Conservation (phyloP, 2,797 vertebrate genomes). For the Brachyrhaphis roseni region DNA sequence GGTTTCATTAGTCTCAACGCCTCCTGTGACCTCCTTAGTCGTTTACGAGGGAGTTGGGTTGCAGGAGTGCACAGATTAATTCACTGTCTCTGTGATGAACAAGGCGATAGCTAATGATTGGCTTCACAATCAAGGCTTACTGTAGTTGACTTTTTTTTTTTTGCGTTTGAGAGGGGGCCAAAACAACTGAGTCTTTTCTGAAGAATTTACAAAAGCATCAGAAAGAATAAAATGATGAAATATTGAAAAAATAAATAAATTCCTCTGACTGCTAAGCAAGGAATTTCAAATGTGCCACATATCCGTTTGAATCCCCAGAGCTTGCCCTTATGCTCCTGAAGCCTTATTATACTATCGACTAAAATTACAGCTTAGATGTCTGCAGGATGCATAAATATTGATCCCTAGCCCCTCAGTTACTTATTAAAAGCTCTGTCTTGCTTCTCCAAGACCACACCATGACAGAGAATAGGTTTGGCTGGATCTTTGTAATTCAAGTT, state of each 20-base stretch:
- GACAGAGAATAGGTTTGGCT: constrained; percentile 11
- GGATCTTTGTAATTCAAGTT: background rate
- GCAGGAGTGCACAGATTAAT: constrained; percentile 38
- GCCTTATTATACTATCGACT: constrained; percentile 59
- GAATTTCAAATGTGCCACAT: constrained; percentile 34
- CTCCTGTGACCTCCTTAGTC: constrained; percentile 40
- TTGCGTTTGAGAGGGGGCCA: background rate
- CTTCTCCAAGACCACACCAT: constrained; percentile 10
- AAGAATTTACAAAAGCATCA: background rate
- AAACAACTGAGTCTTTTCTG: background rate
- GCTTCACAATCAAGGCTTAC: constrained; percentile 6
- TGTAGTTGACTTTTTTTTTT: background rate
- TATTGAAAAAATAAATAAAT: constrained; percentile 16
- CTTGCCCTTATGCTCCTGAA: constrained; percentile 46
- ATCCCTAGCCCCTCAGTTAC: constrained; percentile 51
- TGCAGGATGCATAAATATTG: constrained; percentile 51
- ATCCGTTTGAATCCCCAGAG: constrained; percentile 42
- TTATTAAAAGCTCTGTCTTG: constrained; percentile 44
- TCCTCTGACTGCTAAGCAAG: constrained; percentile 34
- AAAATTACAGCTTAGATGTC: constrained; percentile 31
- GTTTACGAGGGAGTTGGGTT: constrained; percentile 13
- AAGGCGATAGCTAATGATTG: constrained; percentile 37
- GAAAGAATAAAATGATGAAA: background rate
- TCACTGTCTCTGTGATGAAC: background rate
- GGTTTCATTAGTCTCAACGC: constrained; percentile 44